Evolutionary conservation across 2,113 vertebrate species (phyloP), one percentile per base, ranked within the genome.

Genomic region (Azemiops feae): DNA sequence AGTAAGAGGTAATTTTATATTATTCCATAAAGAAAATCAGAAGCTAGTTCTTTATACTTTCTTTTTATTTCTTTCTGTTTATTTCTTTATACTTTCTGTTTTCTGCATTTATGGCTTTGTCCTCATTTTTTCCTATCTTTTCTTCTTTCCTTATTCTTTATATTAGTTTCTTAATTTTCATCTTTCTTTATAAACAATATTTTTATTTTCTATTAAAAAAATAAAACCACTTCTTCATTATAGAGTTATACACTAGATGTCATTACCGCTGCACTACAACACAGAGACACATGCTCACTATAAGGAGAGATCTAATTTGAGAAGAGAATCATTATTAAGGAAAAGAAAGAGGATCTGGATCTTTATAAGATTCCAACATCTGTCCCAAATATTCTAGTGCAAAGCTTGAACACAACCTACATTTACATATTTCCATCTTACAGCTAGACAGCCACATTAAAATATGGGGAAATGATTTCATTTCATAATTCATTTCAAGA

Each of bases 321-420:
- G 96, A 96, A 97, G 95, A 97, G 96, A 97, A 94, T 94, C 96
- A 95, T 89, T 90, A 60, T 6, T 60, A 12, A 87, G 18, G 45
- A 30, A 85, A 91, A 97, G 94, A 93, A 96, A 97, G 94, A 89
- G 90, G 95, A 96, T 96, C 92, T 95, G 96, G 97, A 93, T 97
- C 93, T 96, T 96, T 91, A 91, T 92, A 95, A 96, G 92, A 95
- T 96, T 97, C 97, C 94, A 97, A 97, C 96, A 96, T 97, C 97
- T 97, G 96, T 95, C 96, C 95, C 96, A 95, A 97, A 95, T 88
- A 94, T 94, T 96, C 94, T 93, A 94, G 96, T 97, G 97, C 96
- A 95, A 95, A 97, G 98, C 97, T 96, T 96, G 97, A 97, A 97
- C 95, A 96, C 95, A 97, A 97, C 95, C 94, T 97, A 96, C 95